Evolutionary conservation across 2,888 invertebrate genomes (phyloP), one percentile per base, ranked within the genome.

Genomic region (Gymnoscelis rufifasciata): DNA sequence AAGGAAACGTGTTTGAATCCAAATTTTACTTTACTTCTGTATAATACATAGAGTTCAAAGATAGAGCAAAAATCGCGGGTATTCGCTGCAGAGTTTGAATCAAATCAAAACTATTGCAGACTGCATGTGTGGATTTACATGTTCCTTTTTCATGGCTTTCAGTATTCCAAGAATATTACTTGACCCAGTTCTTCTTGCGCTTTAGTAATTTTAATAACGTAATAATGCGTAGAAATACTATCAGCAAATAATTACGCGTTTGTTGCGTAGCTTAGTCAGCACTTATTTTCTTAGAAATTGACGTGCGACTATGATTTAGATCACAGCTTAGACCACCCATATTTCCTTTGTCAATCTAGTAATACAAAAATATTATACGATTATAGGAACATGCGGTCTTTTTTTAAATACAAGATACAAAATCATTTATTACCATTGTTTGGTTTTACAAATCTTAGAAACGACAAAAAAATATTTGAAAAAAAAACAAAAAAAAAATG

Each of bases 101-200:
- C 35, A 35, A 19, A 19, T 10, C 10, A 10, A 35, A 11, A 15
- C 19, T 35, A 19, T 35, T 35, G 15, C 35, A 19, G 33, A 8
- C 2, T 14, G 5, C 33, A 0, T 7, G 8, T 2, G 10, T 15
- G 11, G n/a, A 24, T 30, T 40, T 23, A 12, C 40, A 31, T 40
- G 30, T 15, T 31, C 15, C 10, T 23, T 24, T 38, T 23, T 27
- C 8, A 38, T 13, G 19, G 19, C 23, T 40, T n/a, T 12, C 24
- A 33, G n/a, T 39, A 31, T 48, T 49, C 44, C 37, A 1, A 44
- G 48, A 49, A 49, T 15, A 24, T 39, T 19, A 43, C 23, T 40
- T 43, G 40, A 19, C 27, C 26, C n/a, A 35, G 40, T 40, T 40
- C 11, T 24, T 37, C 36, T 37, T 37, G 36, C 36, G 14, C 12